Percentiles rank a stretch among this genome's conserved stretches.
Evolutionary conservation across 2,113 vertebrate species (phyloP).

Genomic region (Callaeas wilsoni): DNA sequence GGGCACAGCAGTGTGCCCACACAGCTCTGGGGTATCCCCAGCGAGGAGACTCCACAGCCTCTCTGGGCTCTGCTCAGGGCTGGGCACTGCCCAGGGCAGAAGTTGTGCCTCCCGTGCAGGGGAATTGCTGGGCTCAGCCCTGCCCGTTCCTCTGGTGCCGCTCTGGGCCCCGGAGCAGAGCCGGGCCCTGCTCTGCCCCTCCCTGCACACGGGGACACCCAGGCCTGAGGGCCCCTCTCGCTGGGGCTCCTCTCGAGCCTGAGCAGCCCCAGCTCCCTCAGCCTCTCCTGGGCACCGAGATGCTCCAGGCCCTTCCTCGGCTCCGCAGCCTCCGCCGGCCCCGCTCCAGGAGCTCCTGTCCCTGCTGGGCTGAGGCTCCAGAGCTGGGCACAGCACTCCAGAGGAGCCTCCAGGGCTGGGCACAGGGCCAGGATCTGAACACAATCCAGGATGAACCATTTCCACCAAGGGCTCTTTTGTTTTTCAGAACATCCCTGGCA

Average conservation of each 20-base stretch:
- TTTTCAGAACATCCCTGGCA: neutral
- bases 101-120: neutral
- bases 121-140: neutral
- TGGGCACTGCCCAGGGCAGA: neutral
- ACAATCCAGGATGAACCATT: neutral
- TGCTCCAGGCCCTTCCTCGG: neutral
- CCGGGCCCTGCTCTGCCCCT: neutral
- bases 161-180: neutral
- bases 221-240: neutral
- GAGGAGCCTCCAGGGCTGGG: neutral
- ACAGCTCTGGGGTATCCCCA: no score
- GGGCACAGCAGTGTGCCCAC: neutral
- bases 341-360: neutral
- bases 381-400: neutral
- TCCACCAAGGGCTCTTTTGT: neutral
- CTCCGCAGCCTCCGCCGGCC: neutral
- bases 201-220: neutral
- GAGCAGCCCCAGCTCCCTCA: neutral
- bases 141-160: neutral
- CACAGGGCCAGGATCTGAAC: neutral
- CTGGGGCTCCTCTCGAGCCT: neutral
- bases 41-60: neutral
- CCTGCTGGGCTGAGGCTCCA: neutral
- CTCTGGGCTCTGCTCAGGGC: neutral
- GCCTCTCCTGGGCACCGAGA: neutral